Evolutionary conservation across 2,113 vertebrate species (phyloP).

Genomic region (Lucifuga dentata): DNA sequence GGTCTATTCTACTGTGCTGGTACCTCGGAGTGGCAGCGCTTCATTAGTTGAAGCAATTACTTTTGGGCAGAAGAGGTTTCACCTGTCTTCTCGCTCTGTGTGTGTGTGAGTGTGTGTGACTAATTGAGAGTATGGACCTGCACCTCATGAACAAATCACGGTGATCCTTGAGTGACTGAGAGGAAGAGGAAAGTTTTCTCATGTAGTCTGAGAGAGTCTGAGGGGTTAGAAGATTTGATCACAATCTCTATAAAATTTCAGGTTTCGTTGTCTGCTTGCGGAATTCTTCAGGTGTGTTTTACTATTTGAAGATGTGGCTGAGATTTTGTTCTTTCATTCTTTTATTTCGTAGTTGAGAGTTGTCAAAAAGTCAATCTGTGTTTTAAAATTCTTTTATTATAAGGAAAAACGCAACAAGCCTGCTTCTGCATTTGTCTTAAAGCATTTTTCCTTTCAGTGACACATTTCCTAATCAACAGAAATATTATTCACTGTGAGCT

Average conservation of each 20-base stretch:
- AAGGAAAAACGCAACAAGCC: no score
- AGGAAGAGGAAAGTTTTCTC: slow-evolving; percentile 22
- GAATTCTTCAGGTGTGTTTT: not conserved
- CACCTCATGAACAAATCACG: slow-evolving; percentile 34
- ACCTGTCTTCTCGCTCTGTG: slow-evolving; percentile 29
- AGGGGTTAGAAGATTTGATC: not conserved
- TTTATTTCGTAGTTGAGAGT: not conserved
- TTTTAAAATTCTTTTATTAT: not conserved
- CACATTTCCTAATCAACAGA: slow-evolving; percentile 4
- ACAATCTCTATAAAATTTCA: not conserved
- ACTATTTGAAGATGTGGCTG: not conserved
- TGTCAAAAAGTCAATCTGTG: not conserved
- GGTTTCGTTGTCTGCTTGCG: not conserved
- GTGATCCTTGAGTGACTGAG: slow-evolving; percentile 34
- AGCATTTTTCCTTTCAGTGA: not conserved
- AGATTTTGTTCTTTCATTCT: not conserved
- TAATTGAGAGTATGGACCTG: slow-evolving; percentile 55
- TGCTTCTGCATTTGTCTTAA: slow-evolving; percentile 1
- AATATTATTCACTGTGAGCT: slow-evolving; percentile 10
- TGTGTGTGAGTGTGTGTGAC: slow-evolving; percentile 42
- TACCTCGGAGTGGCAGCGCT: slow-evolving; percentile 67
- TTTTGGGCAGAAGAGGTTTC: slow-evolving; percentile 69
- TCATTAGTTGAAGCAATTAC: slow-evolving; percentile 77
- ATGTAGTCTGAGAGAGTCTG: slow-evolving; percentile 23
- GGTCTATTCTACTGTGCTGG: slow-evolving; percentile 39